Percentiles rank a stretch among this genome's conserved stretches.
Evolutionary conservation across 2,113 vertebrate genomes (phyloP).

Genomic region (Emydura subglobosa): DNA sequence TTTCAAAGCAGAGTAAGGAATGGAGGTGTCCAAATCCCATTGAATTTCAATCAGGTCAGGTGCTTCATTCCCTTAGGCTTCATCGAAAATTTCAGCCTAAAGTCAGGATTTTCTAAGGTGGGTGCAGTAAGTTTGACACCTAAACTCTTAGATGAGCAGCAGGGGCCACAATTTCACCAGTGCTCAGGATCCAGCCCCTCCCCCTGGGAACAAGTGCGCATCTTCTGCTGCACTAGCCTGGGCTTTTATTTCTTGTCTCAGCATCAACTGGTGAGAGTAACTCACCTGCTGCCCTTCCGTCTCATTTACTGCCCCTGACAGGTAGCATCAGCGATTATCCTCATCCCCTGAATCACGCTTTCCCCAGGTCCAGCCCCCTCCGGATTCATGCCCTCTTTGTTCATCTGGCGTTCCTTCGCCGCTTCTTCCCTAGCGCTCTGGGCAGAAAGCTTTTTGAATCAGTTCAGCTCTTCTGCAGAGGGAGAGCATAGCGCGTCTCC

Average conservation of each 20-base stretch:
- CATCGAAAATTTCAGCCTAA: background rate
- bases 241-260: background rate
- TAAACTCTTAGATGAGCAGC: background rate
- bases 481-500: background rate
- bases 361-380: background rate
- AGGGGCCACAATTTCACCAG: background rate
- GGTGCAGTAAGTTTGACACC: background rate
- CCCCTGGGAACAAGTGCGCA: background rate
- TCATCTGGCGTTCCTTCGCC: background rate
- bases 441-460: too few species aligned
- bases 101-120: background rate
- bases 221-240: background rate
- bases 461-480: background rate
- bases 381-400: background rate
- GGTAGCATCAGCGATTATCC: background rate
- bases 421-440: too few species aligned
- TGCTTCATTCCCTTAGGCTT: background rate
- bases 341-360: background rate
- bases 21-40: background rate
- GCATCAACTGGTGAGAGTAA: background rate
- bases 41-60: background rate
- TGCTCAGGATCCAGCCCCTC: background rate
- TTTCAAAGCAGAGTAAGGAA: background rate
- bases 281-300: background rate
- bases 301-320: background rate